These are phyloP conservation scores for Knipowitschia caucasica DNA, from an alignment of 2,797 vertebrate species.

Conservation along the genomic window DNA sequence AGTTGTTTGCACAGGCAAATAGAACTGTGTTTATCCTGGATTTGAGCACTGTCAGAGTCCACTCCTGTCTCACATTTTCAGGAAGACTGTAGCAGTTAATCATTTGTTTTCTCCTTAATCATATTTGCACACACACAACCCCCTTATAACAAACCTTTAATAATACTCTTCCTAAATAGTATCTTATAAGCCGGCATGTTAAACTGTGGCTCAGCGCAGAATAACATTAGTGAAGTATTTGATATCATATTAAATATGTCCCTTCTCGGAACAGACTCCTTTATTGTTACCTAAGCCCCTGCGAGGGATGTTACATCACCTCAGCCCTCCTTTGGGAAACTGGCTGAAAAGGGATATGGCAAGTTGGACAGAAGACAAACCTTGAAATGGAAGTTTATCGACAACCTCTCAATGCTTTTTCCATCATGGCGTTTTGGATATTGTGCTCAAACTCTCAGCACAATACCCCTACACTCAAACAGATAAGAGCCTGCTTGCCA, in stretches of 20 bases:
- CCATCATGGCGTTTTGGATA: slow-evolving; percentile 22
- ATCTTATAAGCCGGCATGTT: no score
- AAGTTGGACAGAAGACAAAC: slow-evolving; percentile 46
- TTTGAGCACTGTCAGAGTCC: no score
- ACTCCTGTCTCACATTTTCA: no score
- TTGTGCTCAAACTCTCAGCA: slow-evolving; percentile 25
- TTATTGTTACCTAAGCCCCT: slow-evolving; percentile 35
- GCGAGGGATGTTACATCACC: slow-evolving; percentile 22
- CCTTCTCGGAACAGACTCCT: slow-evolving; percentile 13
- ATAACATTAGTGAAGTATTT: slow-evolving; percentile 19
- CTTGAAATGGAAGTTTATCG: slow-evolving; percentile 57
- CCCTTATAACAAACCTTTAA: no score
- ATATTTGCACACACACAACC: no score
- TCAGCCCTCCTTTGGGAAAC: slow-evolving; percentile 35
- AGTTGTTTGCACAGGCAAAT: no score
- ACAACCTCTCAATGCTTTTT: slow-evolving; percentile 47
- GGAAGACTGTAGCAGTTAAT: no score
- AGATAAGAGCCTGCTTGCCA: slow-evolving; percentile 38
- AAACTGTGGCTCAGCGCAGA: slow-evolving; percentile 24
- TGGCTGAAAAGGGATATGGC: slow-evolving; percentile 39
- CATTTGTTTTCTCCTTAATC: no score
- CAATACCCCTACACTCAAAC: no score
- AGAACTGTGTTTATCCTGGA: no score
- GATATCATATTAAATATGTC: slow-evolving; percentile 16
- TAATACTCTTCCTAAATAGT: no score